Percentiles rank a stretch among this genome's conserved stretches.
Evolutionary conservation across 2,797 vertebrate species (phyloP).

Genomic region (Mergus octosetaceus): DNA sequence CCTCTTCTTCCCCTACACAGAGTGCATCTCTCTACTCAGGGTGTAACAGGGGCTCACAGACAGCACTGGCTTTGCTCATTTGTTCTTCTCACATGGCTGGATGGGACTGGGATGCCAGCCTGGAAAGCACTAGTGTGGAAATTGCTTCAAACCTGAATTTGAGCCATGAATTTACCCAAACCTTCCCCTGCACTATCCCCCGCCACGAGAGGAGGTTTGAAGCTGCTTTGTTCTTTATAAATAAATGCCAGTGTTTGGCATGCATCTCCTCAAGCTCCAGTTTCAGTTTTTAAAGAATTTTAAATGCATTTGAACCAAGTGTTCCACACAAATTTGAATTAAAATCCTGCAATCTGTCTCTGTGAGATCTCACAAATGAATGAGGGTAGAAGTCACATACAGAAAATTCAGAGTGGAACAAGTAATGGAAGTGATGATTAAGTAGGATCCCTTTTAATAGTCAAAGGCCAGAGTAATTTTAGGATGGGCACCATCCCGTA

Average conservation of each 20-base stretch:
- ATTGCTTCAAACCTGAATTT: not conserved
- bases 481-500: not conserved
- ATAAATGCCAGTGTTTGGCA: not conserved
- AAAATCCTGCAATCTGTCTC: not conserved
- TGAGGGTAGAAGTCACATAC: not conserved
- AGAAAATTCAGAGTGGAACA: not conserved
- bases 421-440: not conserved
- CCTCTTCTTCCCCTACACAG: not conserved
- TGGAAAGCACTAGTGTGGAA: not conserved
- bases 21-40: not conserved
- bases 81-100: not conserved
- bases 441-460: not conserved
- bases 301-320: not conserved
- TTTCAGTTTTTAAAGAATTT: not conserved
- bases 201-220: not conserved
- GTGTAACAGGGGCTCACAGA: not conserved
- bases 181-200: not conserved
- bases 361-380: not conserved
- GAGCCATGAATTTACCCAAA: not conserved
- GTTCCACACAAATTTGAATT: not conserved
- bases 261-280: not conserved
- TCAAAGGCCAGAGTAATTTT: not conserved
- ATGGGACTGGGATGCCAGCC: no score
- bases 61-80: not conserved
- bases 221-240: not conserved